Conservation (phyloP, 2,888 invertebrate genomes). For the Andrena fulva region DNA sequence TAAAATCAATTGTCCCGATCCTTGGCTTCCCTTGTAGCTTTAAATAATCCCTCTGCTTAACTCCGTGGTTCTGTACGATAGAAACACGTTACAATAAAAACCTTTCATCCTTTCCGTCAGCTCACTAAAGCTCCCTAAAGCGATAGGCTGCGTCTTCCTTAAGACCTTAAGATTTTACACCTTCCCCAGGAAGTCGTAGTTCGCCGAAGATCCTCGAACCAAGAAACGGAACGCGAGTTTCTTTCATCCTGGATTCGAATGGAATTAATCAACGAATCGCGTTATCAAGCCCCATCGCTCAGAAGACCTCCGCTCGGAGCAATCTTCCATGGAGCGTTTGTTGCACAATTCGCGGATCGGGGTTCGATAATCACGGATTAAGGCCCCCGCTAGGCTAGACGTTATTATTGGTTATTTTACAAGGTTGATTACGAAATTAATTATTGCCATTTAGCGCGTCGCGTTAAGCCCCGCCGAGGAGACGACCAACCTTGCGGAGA, state of each 20-base stretch:
- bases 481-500: constrained; percentile 56
- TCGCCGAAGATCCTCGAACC: too few relatives aligned
- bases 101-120: too few relatives aligned
- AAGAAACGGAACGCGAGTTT: background rate
- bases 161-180: too few relatives aligned
- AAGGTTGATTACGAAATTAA: constrained; percentile 52
- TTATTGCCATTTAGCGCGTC: constrained; percentile 35
- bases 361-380: background rate
- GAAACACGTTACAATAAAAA: too few relatives aligned
- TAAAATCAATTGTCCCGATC: too few relatives aligned
- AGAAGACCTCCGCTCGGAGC: background rate
- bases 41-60: too few relatives aligned
- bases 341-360: background rate
- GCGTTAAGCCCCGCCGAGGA: constrained; percentile 22
- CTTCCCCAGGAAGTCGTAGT: too few relatives aligned
- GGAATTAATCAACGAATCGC: background rate
- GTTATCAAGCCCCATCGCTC: background rate
- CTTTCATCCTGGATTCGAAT: background rate
- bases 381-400: background rate
- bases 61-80: too few relatives aligned
- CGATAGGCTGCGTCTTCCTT: too few relatives aligned
- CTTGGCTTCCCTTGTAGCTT: too few relatives aligned
- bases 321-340: background rate
- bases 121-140: too few relatives aligned
- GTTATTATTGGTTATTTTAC: constrained; percentile 33